Base-by-base conservation (phyloP, 2,888 invertebrate genomes). In the Drosophila neutralis region DNA sequence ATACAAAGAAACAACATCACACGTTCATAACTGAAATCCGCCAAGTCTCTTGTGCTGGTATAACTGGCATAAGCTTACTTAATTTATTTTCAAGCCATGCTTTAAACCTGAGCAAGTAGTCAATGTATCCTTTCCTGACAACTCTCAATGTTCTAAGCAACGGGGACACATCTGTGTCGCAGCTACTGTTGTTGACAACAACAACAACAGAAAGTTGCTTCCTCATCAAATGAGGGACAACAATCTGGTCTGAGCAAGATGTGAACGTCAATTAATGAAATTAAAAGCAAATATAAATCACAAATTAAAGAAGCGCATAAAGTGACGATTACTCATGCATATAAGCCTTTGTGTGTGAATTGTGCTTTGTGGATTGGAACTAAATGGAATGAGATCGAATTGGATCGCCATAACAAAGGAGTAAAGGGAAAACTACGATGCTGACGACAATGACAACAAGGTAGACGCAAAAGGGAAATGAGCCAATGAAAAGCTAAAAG, bases 251-350 rank as follows among this genome's bases (percentile, higher is more conserved):
- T 21, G 35, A 61, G 29, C 15, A 45, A 45, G 24, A 45, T 8
- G 24, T 45, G 62, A 71, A 56, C 49, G 73, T 73, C 70, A 83
- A 71, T 83, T 89, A 89, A 89, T 77, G 83, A 64, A 85, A 76
- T 73, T 68, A 60, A 76, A 73, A 77, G 62, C 70, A 67, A 54
- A 68, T 64, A 77, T 80, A 80, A 80, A 83, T 83, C 84, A 75
- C 42, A 78, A 75, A 65, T 75, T 67, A 69, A 75, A 77, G 63
- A 69, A 63, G 53, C 52, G 59, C 84, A 86, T 62, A 35, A 70
- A 59, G 69, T 54, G 59, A 35, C n/a, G 80, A 71, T 78, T 80
- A 71, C 53, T 80, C 78, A 79, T 66, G 62, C 49, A 57, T 64
- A 63, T 57, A 48, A 38, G 61, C 75, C 61, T 69, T 69, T 78